Evolutionary conservation across 2,113 vertebrate species (phyloP).

Genomic region (Ophiodon elongatus): DNA sequence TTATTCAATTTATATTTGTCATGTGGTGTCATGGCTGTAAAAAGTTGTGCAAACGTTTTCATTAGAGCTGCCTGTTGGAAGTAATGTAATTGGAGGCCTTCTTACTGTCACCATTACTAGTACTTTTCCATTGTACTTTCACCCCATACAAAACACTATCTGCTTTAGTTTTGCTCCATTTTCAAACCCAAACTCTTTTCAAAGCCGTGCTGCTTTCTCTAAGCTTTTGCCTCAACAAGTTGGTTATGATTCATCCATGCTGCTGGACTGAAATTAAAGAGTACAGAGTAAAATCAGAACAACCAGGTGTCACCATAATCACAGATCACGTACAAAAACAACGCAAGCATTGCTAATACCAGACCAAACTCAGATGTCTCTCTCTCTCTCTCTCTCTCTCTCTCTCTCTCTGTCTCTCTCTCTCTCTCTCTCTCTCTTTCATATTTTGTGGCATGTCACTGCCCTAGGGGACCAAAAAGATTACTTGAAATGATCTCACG

Average conservation of each 20-base stretch:
- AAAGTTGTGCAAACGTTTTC: not conserved
- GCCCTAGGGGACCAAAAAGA: not conserved
- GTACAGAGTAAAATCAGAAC: not conserved
- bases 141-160: not conserved
- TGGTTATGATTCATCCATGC: conserved; percentile 15
- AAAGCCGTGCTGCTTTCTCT: not conserved
- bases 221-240: conserved; percentile 4
- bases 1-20: not conserved
- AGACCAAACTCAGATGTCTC: not conserved
- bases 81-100: not conserved
- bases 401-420: not conserved
- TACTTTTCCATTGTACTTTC: conserved; percentile 24
- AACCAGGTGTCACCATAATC: conserved; percentile 20
- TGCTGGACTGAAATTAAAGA: conserved; percentile 7
- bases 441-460: not conserved
- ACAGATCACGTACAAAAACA: not conserved
- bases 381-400: not conserved
- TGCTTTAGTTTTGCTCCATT: not conserved
- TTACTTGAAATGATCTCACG: not conserved
- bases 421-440: not conserved
- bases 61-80: not conserved
- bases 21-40: not conserved
- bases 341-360: not conserved
- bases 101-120: not conserved
- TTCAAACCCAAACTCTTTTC: not conserved